Conservation (phyloP, 2,888 invertebrate species). For the Helicoverpa assulta region DNA sequence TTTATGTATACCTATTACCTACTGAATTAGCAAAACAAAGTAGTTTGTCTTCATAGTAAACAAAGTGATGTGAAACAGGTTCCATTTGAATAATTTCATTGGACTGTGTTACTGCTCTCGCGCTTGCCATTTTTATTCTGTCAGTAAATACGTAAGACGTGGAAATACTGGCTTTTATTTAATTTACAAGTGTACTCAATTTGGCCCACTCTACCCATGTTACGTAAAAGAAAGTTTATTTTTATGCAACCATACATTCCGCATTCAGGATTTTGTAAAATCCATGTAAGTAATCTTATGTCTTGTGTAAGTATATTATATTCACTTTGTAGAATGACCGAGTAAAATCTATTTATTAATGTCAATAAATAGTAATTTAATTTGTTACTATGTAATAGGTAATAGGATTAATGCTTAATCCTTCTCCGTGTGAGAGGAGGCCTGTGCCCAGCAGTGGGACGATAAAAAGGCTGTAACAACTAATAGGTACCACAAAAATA, state of each 20-base stretch:
- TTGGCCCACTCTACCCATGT: background rate
- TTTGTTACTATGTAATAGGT: no score
- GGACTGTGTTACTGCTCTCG: background rate
- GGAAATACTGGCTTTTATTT: conserved; percentile 8
- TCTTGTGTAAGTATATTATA: no score
- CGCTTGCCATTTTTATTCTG: conserved; percentile 1
- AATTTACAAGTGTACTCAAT: conserved; percentile 10
- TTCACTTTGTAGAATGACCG: no score
- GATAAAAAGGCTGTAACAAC: no score
- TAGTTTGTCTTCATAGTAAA: conserved; percentile 19
- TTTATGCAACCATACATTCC: conserved; percentile 2
- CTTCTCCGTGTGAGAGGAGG: no score
- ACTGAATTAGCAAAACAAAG: conserved; percentile 18
- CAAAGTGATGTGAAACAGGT: conserved; percentile 14
- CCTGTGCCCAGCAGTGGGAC: no score
- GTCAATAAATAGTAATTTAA: no score
- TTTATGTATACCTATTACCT: conserved; percentile 3
- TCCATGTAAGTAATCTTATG: background rate
- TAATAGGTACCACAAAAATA: no score
- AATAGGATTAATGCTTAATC: no score
- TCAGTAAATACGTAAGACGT: background rate
- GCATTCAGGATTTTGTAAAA: background rate
- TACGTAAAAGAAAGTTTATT: conserved; percentile 5
- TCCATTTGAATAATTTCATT: conserved; percentile 5
- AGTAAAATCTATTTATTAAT: no score